Conservation (phyloP, 2,888 invertebrate genomes). For the Pseudococcus jackbeardsleyi region DNA sequence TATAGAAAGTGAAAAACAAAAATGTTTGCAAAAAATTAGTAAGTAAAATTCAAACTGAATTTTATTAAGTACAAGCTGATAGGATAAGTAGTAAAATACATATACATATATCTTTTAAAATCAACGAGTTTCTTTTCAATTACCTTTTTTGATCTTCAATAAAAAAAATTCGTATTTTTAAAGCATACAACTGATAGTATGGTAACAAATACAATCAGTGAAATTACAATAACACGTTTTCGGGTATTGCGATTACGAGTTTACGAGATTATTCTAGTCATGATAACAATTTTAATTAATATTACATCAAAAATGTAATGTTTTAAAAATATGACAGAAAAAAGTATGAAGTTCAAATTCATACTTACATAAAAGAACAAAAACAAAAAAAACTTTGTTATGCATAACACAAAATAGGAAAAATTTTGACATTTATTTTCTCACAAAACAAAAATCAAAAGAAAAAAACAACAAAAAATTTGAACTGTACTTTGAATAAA, state of each 20-base stretch:
- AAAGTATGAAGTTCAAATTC: constrained; percentile 44
- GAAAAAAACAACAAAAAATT: neutral
- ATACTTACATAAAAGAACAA: constrained; percentile 36
- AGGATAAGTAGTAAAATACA: constrained; percentile 61
- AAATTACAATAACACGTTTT: constrained; percentile 29
- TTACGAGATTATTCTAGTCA: constrained; percentile 39
- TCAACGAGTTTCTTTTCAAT: constrained; percentile 30
- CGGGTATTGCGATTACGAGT: neutral
- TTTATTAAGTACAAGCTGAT: constrained; percentile 61
- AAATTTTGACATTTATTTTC: neutral
- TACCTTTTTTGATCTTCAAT: neutral
- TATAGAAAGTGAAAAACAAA: no score
- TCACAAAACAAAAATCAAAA: constrained; percentile 23
- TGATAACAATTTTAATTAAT: constrained; percentile 15
- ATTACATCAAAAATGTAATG: constrained; percentile 24
- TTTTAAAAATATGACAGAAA: neutral
- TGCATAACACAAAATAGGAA: constrained; percentile 34
- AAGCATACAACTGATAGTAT: constrained; percentile 52
- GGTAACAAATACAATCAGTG: constrained; percentile 53
- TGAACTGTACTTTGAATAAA: neutral
- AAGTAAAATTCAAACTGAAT: constrained; percentile 56
- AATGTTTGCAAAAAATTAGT: constrained; percentile 11
- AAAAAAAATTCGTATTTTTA: constrained; percentile 7
- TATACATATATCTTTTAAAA: constrained; percentile 47
- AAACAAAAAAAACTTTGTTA: constrained; percentile 12